A percentile compares a stretch with the other conserved stretches of the same genome.
These are phyloP conservation scores for Ecdyonurus torrentis DNA, from an alignment of 2,888 invertebrate species.

Conservation along the genomic window DNA sequence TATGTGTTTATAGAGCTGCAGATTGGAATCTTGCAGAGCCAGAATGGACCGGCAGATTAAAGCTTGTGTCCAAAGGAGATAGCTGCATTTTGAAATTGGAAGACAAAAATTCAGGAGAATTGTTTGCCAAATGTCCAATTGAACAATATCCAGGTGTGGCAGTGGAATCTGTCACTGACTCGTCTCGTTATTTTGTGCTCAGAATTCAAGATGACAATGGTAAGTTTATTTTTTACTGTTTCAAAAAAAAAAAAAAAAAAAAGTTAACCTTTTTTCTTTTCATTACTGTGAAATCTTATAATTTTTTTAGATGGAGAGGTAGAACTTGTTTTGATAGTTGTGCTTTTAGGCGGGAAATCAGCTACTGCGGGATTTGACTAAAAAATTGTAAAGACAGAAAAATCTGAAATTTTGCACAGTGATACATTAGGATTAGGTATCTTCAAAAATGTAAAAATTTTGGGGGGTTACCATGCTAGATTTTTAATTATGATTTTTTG, in stretches of 20 bases:
- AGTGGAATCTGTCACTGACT: constrained; percentile 91
- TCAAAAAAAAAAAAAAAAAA: background rate
- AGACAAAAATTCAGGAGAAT: constrained; percentile 80
- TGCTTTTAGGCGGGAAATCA: too few relatives aligned
- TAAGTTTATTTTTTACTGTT: constrained; percentile 19
- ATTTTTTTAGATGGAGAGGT: too few relatives aligned
- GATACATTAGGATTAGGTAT: too few relatives aligned
- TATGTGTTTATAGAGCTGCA: constrained; percentile 60
- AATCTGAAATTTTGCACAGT: too few relatives aligned
- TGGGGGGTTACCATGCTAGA: too few relatives aligned
- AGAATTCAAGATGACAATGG: constrained; percentile 90
- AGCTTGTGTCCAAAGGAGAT: constrained; percentile 76
- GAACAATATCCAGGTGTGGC: constrained; percentile 90
- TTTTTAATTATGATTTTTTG: too few relatives aligned
- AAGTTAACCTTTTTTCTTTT: background rate
- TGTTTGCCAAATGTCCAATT: constrained; percentile 94
- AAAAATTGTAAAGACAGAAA: too few relatives aligned
- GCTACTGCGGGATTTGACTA: too few relatives aligned
- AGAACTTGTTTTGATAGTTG: too few relatives aligned
- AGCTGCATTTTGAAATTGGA: constrained; percentile 83
- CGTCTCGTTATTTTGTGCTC: constrained; percentile 93
- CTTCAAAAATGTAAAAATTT: too few relatives aligned
- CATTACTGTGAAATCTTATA: background rate
- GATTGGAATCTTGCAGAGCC: constrained; percentile 98
- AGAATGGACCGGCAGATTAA: constrained; percentile 96